A percentile compares a stretch with the other conserved stretches of the same genome.
Evolutionary conservation across 1,140 invertebrate species (phyloP).

Genomic region (Brachystomella parvula): DNA sequence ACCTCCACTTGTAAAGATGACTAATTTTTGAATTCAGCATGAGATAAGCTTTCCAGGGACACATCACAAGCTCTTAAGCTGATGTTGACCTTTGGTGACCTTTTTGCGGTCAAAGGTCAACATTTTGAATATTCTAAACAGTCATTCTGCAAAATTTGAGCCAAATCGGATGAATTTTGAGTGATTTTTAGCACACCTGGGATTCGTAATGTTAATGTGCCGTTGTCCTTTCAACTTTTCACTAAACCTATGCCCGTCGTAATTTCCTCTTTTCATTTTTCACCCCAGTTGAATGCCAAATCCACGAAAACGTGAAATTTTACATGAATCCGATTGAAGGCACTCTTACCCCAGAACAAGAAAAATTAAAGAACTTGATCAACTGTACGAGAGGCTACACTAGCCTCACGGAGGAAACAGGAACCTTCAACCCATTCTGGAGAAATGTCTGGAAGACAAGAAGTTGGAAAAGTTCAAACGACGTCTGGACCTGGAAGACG

Average conservation of each 20-base stretch:
- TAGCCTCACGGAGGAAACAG: background rate
- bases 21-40: background rate
- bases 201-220: conserved; percentile 3
- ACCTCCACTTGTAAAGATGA: background rate
- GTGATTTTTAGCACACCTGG: background rate
- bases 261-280: no score
- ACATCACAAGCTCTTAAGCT: no score
- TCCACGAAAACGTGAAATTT: background rate
- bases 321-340: background rate
- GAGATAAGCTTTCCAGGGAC: background rate
- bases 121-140: background rate
- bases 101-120: background rate
- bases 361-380: background rate
- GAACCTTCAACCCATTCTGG: conserved; percentile 5
- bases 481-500: background rate
- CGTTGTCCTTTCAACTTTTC: no score
- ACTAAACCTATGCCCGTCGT: no score
- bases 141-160: background rate
- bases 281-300: background rate
- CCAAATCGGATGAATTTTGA: background rate
- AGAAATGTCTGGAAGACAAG: background rate
- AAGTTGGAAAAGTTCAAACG: background rate
- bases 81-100: no score
- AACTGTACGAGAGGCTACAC: background rate
- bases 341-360: background rate